Conservation (phyloP, 1,140 invertebrate genomes). For the Hycleus phaleratus region DNA sequence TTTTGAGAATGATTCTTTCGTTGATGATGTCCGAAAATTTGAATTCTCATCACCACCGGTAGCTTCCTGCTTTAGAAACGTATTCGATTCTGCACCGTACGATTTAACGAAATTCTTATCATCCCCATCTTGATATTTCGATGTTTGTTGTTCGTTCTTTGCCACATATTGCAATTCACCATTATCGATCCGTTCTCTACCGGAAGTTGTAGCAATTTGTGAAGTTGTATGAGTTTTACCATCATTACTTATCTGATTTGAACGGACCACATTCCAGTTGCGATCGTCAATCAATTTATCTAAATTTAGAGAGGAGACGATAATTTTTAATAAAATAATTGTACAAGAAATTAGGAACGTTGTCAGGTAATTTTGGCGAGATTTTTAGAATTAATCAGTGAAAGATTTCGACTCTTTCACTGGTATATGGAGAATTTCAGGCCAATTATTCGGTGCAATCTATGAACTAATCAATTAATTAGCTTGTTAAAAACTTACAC, state of each 20-base stretch:
- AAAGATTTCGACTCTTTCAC: too few relatives aligned
- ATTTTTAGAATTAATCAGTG: too few relatives aligned
- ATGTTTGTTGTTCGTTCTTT: conserved; percentile 48
- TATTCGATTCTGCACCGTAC: conserved; percentile 48
- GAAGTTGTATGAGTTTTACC: conserved; percentile 40
- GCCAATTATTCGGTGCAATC: too few relatives aligned
- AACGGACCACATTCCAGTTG: conserved; percentile 44
- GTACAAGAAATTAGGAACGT: too few relatives aligned
- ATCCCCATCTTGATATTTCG: conserved; percentile 52
- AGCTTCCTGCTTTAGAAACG: conserved; percentile 53
- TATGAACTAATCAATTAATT: too few relatives aligned
- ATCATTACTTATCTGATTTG: conserved; percentile 42
- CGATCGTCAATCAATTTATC: conserved; percentile 28
- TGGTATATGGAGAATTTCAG: too few relatives aligned
- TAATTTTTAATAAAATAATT: too few relatives aligned
- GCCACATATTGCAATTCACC: conserved; percentile 52
- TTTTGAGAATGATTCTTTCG: conserved; percentile 37
- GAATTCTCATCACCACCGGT: conserved; percentile 46
- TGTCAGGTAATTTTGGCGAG: too few relatives aligned
- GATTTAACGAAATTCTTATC: conserved; percentile 53
- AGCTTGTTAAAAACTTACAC: too few relatives aligned
- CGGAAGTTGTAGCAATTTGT: conserved; percentile 32
- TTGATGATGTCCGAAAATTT: conserved; percentile 43
- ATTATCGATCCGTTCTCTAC: conserved; percentile 48
- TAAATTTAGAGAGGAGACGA: background rate